Evolutionary conservation across 2,888 invertebrate species (phyloP).

Genomic region (Drosophila paramelanica): DNA sequence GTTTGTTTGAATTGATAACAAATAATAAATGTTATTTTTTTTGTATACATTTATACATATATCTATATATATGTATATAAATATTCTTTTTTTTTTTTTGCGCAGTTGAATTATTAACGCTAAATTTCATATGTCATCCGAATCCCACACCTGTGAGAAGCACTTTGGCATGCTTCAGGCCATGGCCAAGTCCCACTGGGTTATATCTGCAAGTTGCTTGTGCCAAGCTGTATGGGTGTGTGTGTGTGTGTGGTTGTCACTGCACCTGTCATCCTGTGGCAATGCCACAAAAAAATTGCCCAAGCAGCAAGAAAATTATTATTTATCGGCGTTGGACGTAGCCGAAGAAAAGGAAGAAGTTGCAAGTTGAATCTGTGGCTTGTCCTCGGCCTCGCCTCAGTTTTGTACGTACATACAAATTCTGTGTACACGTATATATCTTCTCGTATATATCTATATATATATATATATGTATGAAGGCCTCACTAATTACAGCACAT

Average conservation of each 20-base stretch:
- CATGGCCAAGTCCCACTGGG: slow-evolving; percentile 47
- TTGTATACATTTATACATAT: not conserved
- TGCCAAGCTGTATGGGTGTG: slow-evolving; percentile 15
- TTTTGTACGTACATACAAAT: slow-evolving; percentile 23
- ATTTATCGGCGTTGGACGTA: slow-evolving; percentile 65
- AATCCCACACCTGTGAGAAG: slow-evolving; percentile 5
- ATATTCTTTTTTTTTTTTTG: not conserved
- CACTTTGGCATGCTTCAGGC: slow-evolving; percentile 8
- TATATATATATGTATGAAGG: slow-evolving; percentile 29
- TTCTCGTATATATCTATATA: slow-evolving; percentile 6
- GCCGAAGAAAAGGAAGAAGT: slow-evolving; percentile 12
- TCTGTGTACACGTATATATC: slow-evolving; percentile 1
- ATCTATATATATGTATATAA: not conserved
- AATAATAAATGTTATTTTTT: slow-evolving; percentile 2
- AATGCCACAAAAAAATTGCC: slow-evolving; percentile 52
- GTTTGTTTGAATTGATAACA: slow-evolving; percentile 20
- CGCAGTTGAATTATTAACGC: slow-evolving; percentile 2
- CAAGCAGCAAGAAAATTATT: slow-evolving; percentile 70
- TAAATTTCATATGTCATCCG: slow-evolving; percentile 14
- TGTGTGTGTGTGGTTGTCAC: slow-evolving; percentile 68
- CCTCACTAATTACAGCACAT: slow-evolving; percentile 80
- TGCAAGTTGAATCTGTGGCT: slow-evolving; percentile 12
- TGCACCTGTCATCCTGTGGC: slow-evolving; percentile 76
- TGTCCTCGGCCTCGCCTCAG: slow-evolving; percentile 24
- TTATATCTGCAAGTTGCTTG: slow-evolving; percentile 21